Conservation (phyloP, 2,113 vertebrate genomes). For the Tenrec ecaudatus region DNA sequence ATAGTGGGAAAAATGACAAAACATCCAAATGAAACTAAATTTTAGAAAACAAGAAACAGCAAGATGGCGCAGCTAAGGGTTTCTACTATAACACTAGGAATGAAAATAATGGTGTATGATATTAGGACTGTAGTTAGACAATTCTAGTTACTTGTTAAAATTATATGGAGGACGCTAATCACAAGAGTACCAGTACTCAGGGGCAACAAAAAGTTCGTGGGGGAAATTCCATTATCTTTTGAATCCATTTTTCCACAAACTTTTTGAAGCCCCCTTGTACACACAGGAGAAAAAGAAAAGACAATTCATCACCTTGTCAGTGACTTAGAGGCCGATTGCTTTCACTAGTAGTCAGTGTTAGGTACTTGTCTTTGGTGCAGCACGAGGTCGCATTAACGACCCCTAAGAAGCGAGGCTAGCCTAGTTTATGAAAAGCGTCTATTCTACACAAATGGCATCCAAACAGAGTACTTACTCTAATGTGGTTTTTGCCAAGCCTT, state of each 20-base stretch:
- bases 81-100: background rate
- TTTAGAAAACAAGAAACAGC: background rate
- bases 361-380: background rate
- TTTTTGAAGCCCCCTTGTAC: too few relatives aligned
- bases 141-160: constrained; percentile 14
- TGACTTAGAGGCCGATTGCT: background rate
- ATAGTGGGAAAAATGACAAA: background rate
- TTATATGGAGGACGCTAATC: background rate
- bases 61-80: background rate
- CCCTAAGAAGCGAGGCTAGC: background rate
- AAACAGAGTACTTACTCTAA: constrained; percentile 86
- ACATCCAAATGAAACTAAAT: background rate
- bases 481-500: constrained; percentile 92
- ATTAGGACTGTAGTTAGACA: background rate
- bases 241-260: too few relatives aligned
- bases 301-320: background rate
- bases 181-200: background rate
- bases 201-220: too few relatives aligned
- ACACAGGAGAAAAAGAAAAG: background rate
- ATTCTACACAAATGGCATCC: background rate
- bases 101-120: background rate
- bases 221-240: too few relatives aligned
- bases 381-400: background rate
- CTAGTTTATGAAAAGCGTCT: background rate
- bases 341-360: background rate